Conservation (phyloP, 2,888 invertebrate genomes). For the Brachypterus glaber region DNA sequence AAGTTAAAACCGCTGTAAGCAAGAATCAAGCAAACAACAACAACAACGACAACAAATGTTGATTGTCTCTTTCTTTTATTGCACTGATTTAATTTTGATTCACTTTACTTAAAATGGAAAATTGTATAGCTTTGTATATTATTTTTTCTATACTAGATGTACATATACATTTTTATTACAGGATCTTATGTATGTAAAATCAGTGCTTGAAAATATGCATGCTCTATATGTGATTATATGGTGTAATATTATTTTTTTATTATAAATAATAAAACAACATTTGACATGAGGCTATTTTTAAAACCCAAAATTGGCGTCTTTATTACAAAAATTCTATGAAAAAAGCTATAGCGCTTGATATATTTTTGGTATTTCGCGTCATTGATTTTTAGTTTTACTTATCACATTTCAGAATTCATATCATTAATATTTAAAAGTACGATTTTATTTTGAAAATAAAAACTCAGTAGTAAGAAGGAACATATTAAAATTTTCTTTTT, state of each 20-base stretch:
- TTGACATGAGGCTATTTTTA: conserved; percentile 21
- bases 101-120: no score
- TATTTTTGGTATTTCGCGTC: conserved; percentile 19
- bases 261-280: conserved; percentile 15
- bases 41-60: no score
- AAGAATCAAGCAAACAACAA: no score
- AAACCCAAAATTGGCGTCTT: conserved; percentile 25
- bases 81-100: no score
- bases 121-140: no score
- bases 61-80: no score
- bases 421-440: no score
- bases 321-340: conserved; percentile 9
- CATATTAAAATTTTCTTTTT: no score
- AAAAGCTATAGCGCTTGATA: conserved; percentile 22
- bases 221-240: conserved; percentile 22
- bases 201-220: conserved; percentile 33
- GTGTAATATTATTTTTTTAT: conserved; percentile 7
- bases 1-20: no score
- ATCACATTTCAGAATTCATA: conserved; percentile 10
- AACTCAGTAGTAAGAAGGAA: no score
- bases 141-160: no score
- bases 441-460: no score
- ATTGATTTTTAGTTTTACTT: conserved; percentile 17
- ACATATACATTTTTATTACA: conserved; percentile 21
- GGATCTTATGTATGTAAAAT: conserved; percentile 30